Base-by-base conservation (phyloP, 2,888 invertebrate species). In the Luperina nickerlii region DNA sequence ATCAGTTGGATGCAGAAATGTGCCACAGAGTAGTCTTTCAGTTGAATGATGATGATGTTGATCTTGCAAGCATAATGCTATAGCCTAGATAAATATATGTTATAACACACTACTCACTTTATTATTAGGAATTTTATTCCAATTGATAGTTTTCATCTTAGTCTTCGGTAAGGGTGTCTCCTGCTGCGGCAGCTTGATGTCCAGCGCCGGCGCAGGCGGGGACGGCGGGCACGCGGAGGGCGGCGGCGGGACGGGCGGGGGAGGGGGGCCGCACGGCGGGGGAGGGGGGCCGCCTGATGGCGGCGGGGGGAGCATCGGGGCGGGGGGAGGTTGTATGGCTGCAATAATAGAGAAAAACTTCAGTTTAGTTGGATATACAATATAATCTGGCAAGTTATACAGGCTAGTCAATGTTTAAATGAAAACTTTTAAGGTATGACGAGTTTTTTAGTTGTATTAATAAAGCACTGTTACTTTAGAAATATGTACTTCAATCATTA, bases 141-240 rank as follows among this genome's bases (percentile, higher is more conserved):
- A 99, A 93, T 99, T 99, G 86, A 99, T 98, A 0, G 99, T 99
- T 96, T 99, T 99, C 99, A 99, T 99, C 95, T 99, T 99, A 51
- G 98, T 98, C 94, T 98, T 99, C n/a, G 99, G 99, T 81, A 98
- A 98, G 0, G 99, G 99, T 2, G 98, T 99, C 91, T 98, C 98
- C 93, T 99, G 99, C 91, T 99, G 99, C 24, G 99, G 99, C 90
- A 99, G 96, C 88, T 98, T 97, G 89, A 96, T 87, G 92, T 95
- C 92, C 24, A 94, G 74, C 51, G 94, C 90, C 3, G 93, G 95
- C 45, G 95, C 96, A 48, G 94, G 97, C 42, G 94, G 96, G 13
- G 91, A 92, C 6, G 95, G 96, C 0, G 97, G 97, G 24, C 96
- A 96, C 54, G 95, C 96, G 75, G 95, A 81, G 94, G 94, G 89